Evolutionary conservation across 1,140 invertebrate genomes (phyloP), one percentile per base, ranked within the genome.

Genomic region (Euborellia annulipes): DNA sequence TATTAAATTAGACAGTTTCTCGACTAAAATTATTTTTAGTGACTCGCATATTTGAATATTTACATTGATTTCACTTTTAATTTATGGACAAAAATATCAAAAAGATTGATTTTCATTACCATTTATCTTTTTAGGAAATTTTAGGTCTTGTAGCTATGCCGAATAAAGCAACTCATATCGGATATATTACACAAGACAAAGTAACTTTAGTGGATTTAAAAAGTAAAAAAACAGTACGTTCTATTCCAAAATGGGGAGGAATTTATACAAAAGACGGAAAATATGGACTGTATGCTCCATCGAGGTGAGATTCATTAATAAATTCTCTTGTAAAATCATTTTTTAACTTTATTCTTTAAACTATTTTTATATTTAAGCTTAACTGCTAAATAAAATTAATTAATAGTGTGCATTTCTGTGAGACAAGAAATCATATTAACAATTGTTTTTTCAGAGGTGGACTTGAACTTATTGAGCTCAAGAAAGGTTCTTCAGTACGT

Each of bases 261-360:
- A 78, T 75, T 45, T 82, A 85, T 44, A 88, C 85, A 1, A 72
- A 72, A 50, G 85, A 90, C 63, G 85, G 86, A n/a, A 88, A 88
- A 61, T 81, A 80, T 46, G 94, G 93, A 0, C 68, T 98, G 0
- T 93, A 88, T 58, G 92, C 93, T 0, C 93, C 93, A 0, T 76
- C 79, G 39, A 69, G 74, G 72, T 75, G 58, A 51, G 37, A 21
- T 43, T 18, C 38, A 43, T 41, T 14, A 44, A 22, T 32, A n/a
- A n/a, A n/a, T n/a, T n/a, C n/a, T n/a, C n/a, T n/a, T n/a, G n/a
- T n/a, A n/a, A n/a, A n/a, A n/a, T n/a, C 30, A 32, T 32, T 32
- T n/a, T 32, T 32, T 32, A 8, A 32, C 8, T 32, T 32, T 32
- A n/a, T 8, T 32, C 30, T 8, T 32, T 8, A 32, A 14, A 8